phyloP scores from a whole-genome alignment of 2,797 vertebrate genomes.

The Spheniscus humboldti region DNA sequence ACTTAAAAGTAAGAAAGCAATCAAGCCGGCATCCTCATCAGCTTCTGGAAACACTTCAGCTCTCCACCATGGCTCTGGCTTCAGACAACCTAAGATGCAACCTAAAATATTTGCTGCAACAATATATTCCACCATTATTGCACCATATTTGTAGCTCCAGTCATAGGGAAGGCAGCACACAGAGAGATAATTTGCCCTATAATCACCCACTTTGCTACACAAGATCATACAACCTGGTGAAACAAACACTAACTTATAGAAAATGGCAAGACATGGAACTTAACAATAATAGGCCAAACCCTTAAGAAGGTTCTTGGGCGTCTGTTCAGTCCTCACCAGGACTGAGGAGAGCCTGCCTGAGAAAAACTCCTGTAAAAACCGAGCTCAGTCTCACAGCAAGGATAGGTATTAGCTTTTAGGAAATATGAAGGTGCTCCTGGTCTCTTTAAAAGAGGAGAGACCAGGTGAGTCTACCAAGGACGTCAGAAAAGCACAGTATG shows the following conservation, averaged over 20 bases:
- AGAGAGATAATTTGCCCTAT: background rate
- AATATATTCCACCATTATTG: background rate
- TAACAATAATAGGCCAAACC: background rate
- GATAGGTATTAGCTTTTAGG: background rate
- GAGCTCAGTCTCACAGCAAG: background rate
- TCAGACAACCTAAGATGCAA: background rate
- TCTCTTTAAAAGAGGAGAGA: background rate
- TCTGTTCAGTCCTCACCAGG: background rate
- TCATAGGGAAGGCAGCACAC: background rate
- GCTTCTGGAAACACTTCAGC: background rate
- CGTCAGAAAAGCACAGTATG: background rate
- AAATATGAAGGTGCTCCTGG: background rate
- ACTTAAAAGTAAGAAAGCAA: constrained; percentile 53
- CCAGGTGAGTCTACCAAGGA: background rate
- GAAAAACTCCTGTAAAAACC: background rate
- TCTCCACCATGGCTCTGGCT: background rate
- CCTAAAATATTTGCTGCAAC: background rate
- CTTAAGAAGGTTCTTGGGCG: background rate
- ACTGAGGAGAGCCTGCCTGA: background rate
- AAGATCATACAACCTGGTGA: background rate
- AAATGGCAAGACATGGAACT: background rate
- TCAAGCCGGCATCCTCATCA: background rate
- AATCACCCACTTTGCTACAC: background rate
- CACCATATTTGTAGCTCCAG: background rate
- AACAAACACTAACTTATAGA: background rate